Conservation (phyloP, 2,113 vertebrate genomes). For the Centropus unirufus region DNA sequence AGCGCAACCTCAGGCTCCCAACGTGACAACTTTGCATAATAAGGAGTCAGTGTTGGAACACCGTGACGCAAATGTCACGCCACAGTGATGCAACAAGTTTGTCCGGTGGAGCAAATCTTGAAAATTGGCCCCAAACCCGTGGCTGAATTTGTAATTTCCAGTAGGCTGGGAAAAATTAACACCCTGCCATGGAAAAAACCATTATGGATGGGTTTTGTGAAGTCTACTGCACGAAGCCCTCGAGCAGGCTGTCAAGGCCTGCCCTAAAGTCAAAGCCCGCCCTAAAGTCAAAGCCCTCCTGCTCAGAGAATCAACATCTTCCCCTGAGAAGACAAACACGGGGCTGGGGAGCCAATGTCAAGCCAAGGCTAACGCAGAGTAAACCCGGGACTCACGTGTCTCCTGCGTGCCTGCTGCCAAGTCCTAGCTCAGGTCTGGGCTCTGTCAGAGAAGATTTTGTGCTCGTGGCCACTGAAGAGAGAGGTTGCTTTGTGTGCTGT, state of each 20-base stretch:
- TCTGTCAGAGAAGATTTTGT: background rate
- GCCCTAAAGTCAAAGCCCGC: background rate
- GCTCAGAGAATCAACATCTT: background rate
- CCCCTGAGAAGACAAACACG: background rate
- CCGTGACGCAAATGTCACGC: background rate
- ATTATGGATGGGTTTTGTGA: background rate
- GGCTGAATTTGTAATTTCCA: background rate
- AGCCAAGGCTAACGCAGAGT: background rate
- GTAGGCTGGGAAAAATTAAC: background rate
- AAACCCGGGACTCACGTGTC: background rate
- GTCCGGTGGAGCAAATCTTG: background rate
- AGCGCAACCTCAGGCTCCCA: background rate
- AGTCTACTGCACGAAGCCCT: background rate
- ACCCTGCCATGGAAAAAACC: background rate
- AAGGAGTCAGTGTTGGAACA: background rate
- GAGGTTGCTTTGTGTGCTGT: background rate
- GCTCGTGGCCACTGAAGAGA: background rate
- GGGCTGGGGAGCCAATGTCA: background rate
- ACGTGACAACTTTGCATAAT: background rate
- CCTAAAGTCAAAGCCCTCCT: background rate
- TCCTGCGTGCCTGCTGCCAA: background rate
- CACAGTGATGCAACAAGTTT: slow-evolving; percentile 11
- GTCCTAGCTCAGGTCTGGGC: background rate
- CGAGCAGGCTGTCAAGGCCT: background rate
- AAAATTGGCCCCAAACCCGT: background rate